Evolutionary conservation across 1,140 invertebrate genomes (phyloP).

Genomic region (Drosophila pseudoobscura): DNA sequence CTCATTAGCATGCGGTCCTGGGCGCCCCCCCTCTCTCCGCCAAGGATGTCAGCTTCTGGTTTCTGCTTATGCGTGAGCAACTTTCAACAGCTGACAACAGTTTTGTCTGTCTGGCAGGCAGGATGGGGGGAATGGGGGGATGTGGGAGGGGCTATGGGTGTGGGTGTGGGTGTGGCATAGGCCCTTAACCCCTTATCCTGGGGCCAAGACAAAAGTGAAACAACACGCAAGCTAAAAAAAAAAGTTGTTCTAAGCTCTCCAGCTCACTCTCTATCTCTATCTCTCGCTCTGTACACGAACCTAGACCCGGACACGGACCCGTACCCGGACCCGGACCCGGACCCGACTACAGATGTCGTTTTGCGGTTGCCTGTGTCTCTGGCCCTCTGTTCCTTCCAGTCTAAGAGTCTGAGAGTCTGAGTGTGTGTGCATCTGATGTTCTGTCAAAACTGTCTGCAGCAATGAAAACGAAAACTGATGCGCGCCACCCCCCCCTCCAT

Average conservation of each 20-base stretch:
- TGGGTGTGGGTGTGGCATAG: not conserved
- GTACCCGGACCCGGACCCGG: not conserved
- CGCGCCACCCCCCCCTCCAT: too few relatives aligned
- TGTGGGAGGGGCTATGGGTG: not conserved
- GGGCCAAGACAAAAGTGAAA: constrained; percentile 47
- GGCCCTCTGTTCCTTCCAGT: not conserved
- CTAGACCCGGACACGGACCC: constrained; percentile 1
- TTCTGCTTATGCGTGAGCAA: constrained; percentile 61
- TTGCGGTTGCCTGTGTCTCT: constrained; percentile 38
- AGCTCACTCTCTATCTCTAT: too few relatives aligned
- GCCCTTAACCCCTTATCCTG: constrained; percentile 32
- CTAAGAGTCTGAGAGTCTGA: constrained; percentile 14
- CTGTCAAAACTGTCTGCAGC: constrained; percentile 60
- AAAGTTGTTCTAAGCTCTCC: constrained; percentile 56
- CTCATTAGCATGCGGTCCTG: constrained; percentile 67
- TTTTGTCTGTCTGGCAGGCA: constrained; percentile 2
- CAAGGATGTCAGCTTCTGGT: constrained; percentile 28
- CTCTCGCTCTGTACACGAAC: too few relatives aligned
- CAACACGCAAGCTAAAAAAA: constrained; percentile 18
- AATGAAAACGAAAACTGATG: constrained; percentile 53
- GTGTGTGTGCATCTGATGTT: constrained; percentile 47
- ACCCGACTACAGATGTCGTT: constrained; percentile 50
- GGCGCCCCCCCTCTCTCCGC: not conserved
- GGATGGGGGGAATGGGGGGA: constrained; percentile 8
- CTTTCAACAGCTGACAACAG: constrained; percentile 64